Percentiles rank a stretch among this genome's conserved stretches.
These are phyloP conservation scores for Reticulitermes speratus DNA, from an alignment of 1,140 invertebrate genomes.

Conservation along the genomic window DNA sequence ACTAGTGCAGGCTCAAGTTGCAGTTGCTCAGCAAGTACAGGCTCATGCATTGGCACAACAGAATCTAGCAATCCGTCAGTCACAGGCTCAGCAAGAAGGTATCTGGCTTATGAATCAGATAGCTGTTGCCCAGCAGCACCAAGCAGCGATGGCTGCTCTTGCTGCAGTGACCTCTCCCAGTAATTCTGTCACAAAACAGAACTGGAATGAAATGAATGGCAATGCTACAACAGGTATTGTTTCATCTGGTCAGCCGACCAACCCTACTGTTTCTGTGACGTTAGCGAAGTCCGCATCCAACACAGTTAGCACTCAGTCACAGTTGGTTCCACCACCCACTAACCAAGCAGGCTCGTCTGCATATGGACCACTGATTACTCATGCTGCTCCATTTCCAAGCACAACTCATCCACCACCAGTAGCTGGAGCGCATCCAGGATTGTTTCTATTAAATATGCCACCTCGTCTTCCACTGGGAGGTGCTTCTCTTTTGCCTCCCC, in stretches of 20 bases:
- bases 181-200: constrained; percentile 29
- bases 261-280: neutral
- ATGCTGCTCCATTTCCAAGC: neutral
- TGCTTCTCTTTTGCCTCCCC: constrained; percentile 43
- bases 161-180: constrained; percentile 8
- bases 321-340: constrained; percentile 40
- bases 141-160: constrained; percentile 31
- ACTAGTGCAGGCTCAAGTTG: constrained; percentile 43
- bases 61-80: constrained; percentile 46
- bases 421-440: constrained; percentile 42
- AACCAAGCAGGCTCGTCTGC: constrained; percentile 32
- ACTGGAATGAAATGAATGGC: constrained; percentile 31
- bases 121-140: constrained; percentile 30
- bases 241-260: constrained; percentile 20
- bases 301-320: constrained; percentile 41
- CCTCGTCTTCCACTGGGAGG: constrained; percentile 44
- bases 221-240: constrained; percentile 27
- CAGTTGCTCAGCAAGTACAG: constrained; percentile 41
- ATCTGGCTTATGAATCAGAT: constrained; percentile 32
- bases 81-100: constrained; percentile 29
- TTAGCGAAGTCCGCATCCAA: constrained; percentile 39
- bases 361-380: constrained; percentile 19
- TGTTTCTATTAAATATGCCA: constrained; percentile 44
- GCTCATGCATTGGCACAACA: constrained; percentile 48
- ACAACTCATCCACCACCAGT: constrained; percentile 45